phyloP scores from a whole-genome alignment of 2,113 vertebrate species.

The Ciconia boyciana region DNA sequence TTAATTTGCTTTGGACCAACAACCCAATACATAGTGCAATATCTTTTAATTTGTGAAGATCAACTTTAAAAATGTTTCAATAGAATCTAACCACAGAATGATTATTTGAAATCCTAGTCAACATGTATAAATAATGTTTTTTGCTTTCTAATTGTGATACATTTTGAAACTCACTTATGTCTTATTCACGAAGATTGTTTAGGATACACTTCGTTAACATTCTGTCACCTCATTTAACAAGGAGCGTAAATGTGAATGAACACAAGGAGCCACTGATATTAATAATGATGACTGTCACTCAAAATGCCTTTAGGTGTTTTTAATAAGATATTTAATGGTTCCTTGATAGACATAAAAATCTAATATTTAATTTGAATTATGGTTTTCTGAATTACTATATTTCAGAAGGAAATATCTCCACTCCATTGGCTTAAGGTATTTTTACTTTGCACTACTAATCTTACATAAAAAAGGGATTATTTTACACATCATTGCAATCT shows the following conservation, averaged over 20 bases:
- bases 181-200: not conserved
- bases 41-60: not conserved
- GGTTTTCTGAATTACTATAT: not conserved
- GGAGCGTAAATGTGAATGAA: not conserved
- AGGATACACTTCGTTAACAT: not conserved
- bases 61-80: not conserved
- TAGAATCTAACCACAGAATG: not conserved
- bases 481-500: conserved; percentile 55
- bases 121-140: not conserved
- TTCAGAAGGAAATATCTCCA: not conserved
- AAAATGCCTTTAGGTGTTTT: not conserved
- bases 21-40: not conserved
- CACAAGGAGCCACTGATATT: not conserved
- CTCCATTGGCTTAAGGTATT: not conserved
- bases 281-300: not conserved
- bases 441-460: conserved; percentile 16
- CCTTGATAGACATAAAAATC: not conserved
- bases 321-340: not conserved
- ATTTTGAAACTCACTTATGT: not conserved
- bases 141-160: not conserved
- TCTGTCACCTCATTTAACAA: not conserved
- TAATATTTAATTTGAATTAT: not conserved
- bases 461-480: conserved; percentile 13
- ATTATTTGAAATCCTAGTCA: not conserved
- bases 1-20: not conserved